A percentile compares a stretch with the other conserved stretches of the same genome.
Conservation (phyloP, 2,888 invertebrate species). For the Sinopyrophorus schimmeli region DNA sequence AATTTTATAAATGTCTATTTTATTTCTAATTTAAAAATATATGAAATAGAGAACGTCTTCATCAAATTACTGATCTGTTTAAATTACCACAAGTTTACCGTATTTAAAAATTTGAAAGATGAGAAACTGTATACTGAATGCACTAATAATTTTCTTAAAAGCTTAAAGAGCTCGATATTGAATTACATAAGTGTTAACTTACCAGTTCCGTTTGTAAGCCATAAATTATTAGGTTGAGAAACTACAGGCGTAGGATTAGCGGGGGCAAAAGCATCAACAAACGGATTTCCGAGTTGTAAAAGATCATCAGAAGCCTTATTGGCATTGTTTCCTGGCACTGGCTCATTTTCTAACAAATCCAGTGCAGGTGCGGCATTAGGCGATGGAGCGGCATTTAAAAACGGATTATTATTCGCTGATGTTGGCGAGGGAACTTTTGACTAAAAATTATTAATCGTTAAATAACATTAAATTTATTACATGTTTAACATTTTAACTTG, state of each 20-base stretch:
- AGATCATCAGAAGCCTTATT: constrained; percentile 85
- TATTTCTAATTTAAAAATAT: too few relatives aligned
- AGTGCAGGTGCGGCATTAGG: constrained; percentile 61
- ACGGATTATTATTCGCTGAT: constrained; percentile 77
- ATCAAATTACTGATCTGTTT: too few relatives aligned
- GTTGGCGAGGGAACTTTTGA: constrained; percentile 76
- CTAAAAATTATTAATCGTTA: too few relatives aligned
- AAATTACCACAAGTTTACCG: too few relatives aligned
- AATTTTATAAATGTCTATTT: too few relatives aligned
- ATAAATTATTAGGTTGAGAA: constrained; percentile 54
- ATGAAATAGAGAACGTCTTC: too few relatives aligned
- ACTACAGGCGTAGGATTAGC: constrained; percentile 39
- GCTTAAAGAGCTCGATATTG: too few relatives aligned
- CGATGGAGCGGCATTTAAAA: constrained; percentile 59
- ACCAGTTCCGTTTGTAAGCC: constrained; percentile 63
- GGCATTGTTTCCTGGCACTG: constrained; percentile 49
- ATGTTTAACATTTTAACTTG: too few relatives aligned
- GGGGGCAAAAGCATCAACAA: constrained; percentile 68
- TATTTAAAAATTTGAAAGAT: too few relatives aligned
- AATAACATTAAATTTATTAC: too few relatives aligned
- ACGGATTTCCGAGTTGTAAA: constrained; percentile 87
- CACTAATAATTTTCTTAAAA: constrained; percentile 4
- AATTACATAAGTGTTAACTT: too few relatives aligned
- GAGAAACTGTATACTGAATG: too few relatives aligned
- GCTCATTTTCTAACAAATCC: constrained; percentile 74